Conservation (phyloP, 2,113 vertebrate genomes). For the Papio anubis region DNA sequence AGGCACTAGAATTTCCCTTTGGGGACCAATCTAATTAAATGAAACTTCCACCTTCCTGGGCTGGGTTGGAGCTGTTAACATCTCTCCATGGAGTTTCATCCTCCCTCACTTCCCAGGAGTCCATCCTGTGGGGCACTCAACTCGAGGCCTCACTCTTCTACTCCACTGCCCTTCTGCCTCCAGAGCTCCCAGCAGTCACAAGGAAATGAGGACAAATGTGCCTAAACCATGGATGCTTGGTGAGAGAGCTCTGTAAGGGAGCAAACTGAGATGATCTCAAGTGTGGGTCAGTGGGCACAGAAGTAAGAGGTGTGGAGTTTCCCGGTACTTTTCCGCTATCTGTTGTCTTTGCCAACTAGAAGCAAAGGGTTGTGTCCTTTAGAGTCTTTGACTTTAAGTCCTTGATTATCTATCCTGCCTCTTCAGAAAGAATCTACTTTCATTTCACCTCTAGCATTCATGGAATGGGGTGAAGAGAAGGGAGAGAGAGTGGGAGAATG, state of each 20-base stretch:
- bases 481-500: not conserved
- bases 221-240: not conserved
- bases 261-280: not conserved
- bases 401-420: not conserved
- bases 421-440: constrained; percentile 10
- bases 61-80: not conserved
- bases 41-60: not conserved
- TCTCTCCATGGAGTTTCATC: not conserved
- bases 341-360: not conserved
- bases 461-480: not conserved
- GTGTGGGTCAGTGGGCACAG: not conserved
- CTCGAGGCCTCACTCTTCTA: not conserved
- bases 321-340: not conserved
- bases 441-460: constrained; percentile 15
- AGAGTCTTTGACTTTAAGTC: not conserved
- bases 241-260: not conserved
- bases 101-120: not conserved
- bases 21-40: not conserved
- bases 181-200: not conserved
- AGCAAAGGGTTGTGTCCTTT: not conserved
- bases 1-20: not conserved
- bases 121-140: accelerated
- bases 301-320: not conserved
- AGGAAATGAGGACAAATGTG: not conserved
- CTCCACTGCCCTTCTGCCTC: not conserved